Evolutionary conservation across 92 coral and sea anemone genomes (phyloP).

Genomic region (Porites cylindrica): DNA sequence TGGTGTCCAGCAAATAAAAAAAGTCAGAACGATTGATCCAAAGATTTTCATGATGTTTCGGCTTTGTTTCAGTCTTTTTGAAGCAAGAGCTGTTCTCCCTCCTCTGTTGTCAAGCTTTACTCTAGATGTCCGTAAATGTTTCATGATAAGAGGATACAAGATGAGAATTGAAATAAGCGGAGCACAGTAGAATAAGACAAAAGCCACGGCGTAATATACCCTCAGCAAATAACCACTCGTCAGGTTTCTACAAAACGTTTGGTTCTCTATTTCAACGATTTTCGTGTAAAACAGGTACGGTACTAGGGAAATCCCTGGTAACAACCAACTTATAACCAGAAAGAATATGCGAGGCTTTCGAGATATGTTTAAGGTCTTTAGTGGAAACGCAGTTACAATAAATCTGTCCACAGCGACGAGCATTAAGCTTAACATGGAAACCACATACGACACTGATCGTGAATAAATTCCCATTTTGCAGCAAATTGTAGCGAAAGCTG

Average conservation of each 20-base stretch:
- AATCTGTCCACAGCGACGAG: conserved; percentile 13
- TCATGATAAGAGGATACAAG: conserved; percentile 6
- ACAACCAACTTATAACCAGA: neutral
- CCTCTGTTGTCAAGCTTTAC: neutral
- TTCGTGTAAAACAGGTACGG: neutral
- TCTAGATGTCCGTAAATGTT: neutral
- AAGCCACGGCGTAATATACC: neutral
- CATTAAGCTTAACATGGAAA: conserved; percentile 10
- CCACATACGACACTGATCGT: neutral
- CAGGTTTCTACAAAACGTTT: conserved; percentile 4
- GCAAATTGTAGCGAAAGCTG: neutral
- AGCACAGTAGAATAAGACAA: neutral
- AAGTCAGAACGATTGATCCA: neutral
- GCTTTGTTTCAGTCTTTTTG: neutral
- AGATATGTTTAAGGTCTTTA: neutral
- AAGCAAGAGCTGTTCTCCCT: neutral
- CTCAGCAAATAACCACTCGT: neutral
- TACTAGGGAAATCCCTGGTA: neutral
- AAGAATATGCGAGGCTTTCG: neutral
- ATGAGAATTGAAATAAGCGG: neutral
- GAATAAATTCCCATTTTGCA: conserved; percentile 6
- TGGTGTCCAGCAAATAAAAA: conserved; percentile 16
- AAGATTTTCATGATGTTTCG: conserved; percentile 11
- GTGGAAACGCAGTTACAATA: neutral
- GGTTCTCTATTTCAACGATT: neutral